Conservation (phyloP, 2,888 invertebrate genomes). For the Acholoe squamosa region DNA sequence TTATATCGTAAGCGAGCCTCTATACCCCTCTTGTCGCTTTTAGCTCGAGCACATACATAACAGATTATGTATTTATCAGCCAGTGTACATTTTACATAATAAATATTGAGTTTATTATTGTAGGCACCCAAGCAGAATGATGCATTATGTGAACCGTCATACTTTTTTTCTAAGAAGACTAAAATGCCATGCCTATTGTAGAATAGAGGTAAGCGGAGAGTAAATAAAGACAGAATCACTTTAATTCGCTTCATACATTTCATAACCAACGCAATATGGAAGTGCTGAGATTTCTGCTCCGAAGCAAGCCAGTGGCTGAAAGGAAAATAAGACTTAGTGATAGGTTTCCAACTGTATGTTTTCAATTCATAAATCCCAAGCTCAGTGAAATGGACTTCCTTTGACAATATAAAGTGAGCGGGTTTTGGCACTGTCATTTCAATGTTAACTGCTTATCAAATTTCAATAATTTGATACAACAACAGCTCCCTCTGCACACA, state of each 20-base stretch:
- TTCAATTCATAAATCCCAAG: not conserved
- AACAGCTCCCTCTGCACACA: not conserved
- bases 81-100: conserved; percentile 17
- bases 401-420: not conserved
- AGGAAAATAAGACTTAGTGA: not conserved
- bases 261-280: not conserved
- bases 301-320: not conserved
- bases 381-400: not conserved
- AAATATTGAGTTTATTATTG: not conserved
- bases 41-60: conserved; percentile 4
- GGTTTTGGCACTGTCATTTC: not conserved
- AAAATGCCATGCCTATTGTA: not conserved
- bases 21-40: not conserved
- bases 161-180: not conserved
- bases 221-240: too few relatives aligned
- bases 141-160: not conserved
- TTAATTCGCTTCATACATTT: not conserved
- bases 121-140: not conserved
- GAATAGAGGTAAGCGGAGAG: too few relatives aligned
- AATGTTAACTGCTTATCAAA: not conserved
- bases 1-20: conserved; percentile 38
- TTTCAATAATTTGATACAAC: not conserved
- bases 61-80: not conserved
- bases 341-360: not conserved
- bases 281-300: conserved; percentile 40